Evolutionary conservation across 2,797 vertebrate genomes (phyloP), one percentile per base, ranked within the genome.

Genomic region (Threskiornis aethiopicus): DNA sequence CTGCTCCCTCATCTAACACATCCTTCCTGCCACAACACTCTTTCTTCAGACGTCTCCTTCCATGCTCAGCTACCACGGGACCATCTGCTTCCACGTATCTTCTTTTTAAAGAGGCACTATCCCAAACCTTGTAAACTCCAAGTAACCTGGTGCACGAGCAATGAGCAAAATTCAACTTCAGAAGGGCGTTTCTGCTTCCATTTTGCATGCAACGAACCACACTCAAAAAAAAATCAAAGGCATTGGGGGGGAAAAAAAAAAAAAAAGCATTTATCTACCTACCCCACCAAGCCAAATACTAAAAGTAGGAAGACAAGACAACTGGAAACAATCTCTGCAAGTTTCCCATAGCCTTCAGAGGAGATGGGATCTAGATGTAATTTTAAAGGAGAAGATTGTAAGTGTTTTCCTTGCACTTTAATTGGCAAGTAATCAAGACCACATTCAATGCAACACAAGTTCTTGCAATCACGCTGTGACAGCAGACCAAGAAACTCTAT

Each of bases 381-480:
- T 73, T 96, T 88, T 95, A 76, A 96, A 93, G 84, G 58, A 82
- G 80, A 94, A 84, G 90, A 82, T 44, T 95, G 41, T 72, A 94
- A 93, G 81, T 78, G 86, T 91, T 94, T 90, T 94, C 77, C 81
- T 90, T 92, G 87, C 77, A 87, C 95, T 96, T 94, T 97, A 96
- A 95, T 95, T 96, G 95, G 89, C 91, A 93, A 91, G 83, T 95
- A 96, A 97, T 96, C 94, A 91, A 95, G 93, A 87, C 70, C 88
- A 92, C 95, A 96, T 94, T 94, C 90, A 92, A 64, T 95, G 77
- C 93, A 95, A 94, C 80, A 70, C 88, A 90, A 96, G 91, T 93
- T 70, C 83, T 90, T 82, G 86, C 88, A 91, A 82, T 90, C 96
- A 94, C 0, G 35, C 92, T 95, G 96, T 95, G 96, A 96, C 92